These are phyloP conservation scores for Proctacanthus coquilletti DNA, from an alignment of 1,140 invertebrate species.

Conservation along the genomic window DNA sequence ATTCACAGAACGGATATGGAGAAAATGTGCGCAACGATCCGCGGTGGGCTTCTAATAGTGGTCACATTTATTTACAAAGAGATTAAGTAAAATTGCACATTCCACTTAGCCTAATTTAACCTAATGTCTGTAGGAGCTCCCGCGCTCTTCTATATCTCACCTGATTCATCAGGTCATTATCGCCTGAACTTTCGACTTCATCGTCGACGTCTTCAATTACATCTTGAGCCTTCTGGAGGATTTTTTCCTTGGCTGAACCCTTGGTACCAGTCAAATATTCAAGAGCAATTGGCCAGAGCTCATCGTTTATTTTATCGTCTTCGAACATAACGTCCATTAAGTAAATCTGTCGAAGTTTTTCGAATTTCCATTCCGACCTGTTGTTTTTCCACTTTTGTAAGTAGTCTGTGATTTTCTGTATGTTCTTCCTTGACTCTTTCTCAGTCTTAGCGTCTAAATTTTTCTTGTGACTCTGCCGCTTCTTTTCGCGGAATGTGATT, in stretches of 20 bases:
- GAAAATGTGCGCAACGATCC: too few relatives aligned
- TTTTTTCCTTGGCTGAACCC: slow-evolving; percentile 42
- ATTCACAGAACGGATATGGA: too few relatives aligned
- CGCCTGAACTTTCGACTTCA: slow-evolving; percentile 32
- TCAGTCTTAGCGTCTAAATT: slow-evolving; percentile 16
- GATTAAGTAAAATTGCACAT: too few relatives aligned
- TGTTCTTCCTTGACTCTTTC: slow-evolving; percentile 27
- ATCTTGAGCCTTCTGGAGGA: slow-evolving; percentile 44
- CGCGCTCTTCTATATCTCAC: too few relatives aligned
- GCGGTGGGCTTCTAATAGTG: too few relatives aligned
- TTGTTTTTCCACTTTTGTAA: slow-evolving; percentile 53
- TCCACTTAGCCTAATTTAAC: too few relatives aligned
- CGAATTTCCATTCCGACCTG: slow-evolving; percentile 56
- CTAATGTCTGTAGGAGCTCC: too few relatives aligned
- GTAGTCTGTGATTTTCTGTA: slow-evolving; percentile 37
- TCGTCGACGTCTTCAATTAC: slow-evolving; percentile 45
- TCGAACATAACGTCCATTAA: slow-evolving; percentile 51
- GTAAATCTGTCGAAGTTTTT: slow-evolving; percentile 58
- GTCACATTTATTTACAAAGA: too few relatives aligned
- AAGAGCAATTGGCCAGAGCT: slow-evolving; percentile 43
- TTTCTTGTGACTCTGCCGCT: slow-evolving; percentile 22
- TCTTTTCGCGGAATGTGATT: slow-evolving; percentile 23
- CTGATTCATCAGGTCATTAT: too few relatives aligned
- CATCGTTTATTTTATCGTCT: slow-evolving; percentile 35
- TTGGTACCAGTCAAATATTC: slow-evolving; percentile 52